Evolutionary conservation across 2,113 vertebrate genomes (phyloP).

Genomic region (Rhegmatorhina hoffmannsi): DNA sequence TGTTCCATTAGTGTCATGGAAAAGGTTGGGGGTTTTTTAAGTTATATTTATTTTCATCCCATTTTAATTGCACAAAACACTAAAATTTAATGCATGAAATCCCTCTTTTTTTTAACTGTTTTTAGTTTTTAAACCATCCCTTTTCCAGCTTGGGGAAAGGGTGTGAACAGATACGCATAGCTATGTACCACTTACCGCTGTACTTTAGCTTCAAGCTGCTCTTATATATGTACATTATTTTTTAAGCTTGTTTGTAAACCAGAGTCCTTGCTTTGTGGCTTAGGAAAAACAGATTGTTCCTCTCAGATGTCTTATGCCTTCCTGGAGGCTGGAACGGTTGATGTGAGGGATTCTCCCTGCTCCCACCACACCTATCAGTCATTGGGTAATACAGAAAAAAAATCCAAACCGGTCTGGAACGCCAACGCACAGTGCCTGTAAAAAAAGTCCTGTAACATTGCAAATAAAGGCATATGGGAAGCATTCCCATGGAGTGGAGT

Average conservation of each 20-base stretch:
- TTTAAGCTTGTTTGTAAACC: conserved; percentile 62
- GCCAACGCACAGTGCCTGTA: conserved; percentile 62
- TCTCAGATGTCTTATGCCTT: conserved; percentile 47
- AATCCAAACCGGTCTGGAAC: conserved; percentile 11
- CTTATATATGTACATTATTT: conserved; percentile 47
- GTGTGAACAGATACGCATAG: not conserved
- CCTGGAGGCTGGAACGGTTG: conserved; percentile 2
- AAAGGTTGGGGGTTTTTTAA: conserved; percentile 68
- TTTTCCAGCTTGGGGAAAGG: conserved; percentile 25
- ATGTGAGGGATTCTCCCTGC: conserved; percentile 9
- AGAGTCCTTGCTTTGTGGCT: conserved; percentile 15
- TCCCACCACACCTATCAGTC: not conserved
- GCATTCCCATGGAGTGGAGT: not conserved
- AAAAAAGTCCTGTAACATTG: conserved; percentile 46
- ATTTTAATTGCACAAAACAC: conserved; percentile 82
- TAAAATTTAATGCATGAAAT: conserved; percentile 74
- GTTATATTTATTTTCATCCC: conserved; percentile 82
- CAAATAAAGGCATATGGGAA: conserved; percentile 77
- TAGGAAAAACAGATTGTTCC: conserved; percentile 37
- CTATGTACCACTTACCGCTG: conserved; percentile 29
- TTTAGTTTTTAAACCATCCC: conserved; percentile 45
- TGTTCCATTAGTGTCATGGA: conserved; percentile 66
- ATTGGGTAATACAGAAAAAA: conserved; percentile 1
- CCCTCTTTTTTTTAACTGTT: not conserved
- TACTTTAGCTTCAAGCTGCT: conserved; percentile 69